phyloP scores from a whole-genome alignment of 1,140 invertebrate genomes.

The Ylistrum balloti region DNA sequence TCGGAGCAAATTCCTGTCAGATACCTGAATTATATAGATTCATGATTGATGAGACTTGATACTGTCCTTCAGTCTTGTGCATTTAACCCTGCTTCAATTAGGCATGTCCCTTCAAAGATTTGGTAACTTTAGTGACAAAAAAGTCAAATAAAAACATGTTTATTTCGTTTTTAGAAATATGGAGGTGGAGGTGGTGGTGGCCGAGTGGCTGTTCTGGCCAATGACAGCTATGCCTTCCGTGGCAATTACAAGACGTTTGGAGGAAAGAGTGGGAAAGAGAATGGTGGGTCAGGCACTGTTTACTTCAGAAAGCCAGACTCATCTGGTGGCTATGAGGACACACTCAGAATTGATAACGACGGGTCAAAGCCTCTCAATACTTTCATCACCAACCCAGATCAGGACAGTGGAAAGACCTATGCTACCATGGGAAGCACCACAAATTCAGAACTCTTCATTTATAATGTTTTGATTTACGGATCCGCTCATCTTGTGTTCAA shows the following conservation, averaged over 20 bases:
- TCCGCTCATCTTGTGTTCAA: slow-evolving; percentile 71
- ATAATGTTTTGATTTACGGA: slow-evolving; percentile 65
- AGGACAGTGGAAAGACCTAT: slow-evolving; percentile 71
- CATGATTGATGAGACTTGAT: too few species aligned
- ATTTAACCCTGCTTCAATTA: too few species aligned
- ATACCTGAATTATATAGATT: too few species aligned
- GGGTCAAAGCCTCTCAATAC: slow-evolving; percentile 62
- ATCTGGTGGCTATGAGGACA: slow-evolving; percentile 49
- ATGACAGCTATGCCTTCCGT: slow-evolving; percentile 61
- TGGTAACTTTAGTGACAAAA: too few species aligned
- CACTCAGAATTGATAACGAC: slow-evolving; percentile 70
- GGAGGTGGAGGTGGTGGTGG: slow-evolving; percentile 77
- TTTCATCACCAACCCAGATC: slow-evolving; percentile 57
- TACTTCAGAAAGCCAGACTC: slow-evolving; percentile 63
- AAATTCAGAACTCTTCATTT: slow-evolving; percentile 59
- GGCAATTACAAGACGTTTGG: slow-evolving; percentile 71
- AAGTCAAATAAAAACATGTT: too few species aligned
- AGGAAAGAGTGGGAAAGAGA: slow-evolving; percentile 68
- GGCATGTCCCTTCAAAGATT: too few species aligned
- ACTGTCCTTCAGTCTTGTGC: too few species aligned
- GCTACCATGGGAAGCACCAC: slow-evolving; percentile 57
- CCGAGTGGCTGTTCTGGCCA: slow-evolving; percentile 67
- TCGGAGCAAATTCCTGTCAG: too few species aligned
- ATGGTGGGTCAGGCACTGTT: slow-evolving; percentile 73
- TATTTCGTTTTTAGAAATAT: slow-evolving; percentile 58